phyloP scores from a whole-genome alignment of 1,140 invertebrate genomes.

The Nomia melanderi region DNA sequence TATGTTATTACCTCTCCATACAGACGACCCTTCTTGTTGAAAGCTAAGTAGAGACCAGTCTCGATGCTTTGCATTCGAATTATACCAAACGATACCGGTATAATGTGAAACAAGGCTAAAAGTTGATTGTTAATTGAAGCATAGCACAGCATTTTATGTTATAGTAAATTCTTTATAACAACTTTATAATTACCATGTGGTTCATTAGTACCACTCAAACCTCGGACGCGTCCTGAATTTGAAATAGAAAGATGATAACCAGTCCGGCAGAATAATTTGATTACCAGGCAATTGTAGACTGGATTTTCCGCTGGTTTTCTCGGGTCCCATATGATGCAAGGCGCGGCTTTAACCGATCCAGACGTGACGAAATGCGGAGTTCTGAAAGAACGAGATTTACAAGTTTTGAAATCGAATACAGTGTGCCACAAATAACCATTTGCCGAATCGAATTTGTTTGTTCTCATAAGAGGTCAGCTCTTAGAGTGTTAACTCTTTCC shows the following conservation, averaged over 20 bases:
- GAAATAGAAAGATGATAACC: slow-evolving; percentile 83
- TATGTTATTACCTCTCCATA: slow-evolving; percentile 83
- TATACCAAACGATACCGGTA: slow-evolving; percentile 79
- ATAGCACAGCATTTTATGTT: background rate
- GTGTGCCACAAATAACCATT: background rate
- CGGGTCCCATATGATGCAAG: slow-evolving; percentile 70
- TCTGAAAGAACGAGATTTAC: slow-evolving; percentile 33
- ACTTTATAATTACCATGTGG: slow-evolving; percentile 79
- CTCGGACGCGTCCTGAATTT: slow-evolving; percentile 81
- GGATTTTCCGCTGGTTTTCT: slow-evolving; percentile 66
- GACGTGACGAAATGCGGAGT: slow-evolving; percentile 34
- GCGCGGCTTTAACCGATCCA: slow-evolving; percentile 30
- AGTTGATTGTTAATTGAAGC: slow-evolving; percentile 22
- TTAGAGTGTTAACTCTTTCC: no score
- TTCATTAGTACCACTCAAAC: slow-evolving; percentile 80
- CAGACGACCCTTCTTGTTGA: slow-evolving; percentile 83
- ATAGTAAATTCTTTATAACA: background rate
- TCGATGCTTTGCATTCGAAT: slow-evolving; percentile 83
- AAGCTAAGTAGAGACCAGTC: slow-evolving; percentile 83
- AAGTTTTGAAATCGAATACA: background rate
- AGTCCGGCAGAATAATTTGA: slow-evolving; percentile 83
- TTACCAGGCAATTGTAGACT: slow-evolving; percentile 70
- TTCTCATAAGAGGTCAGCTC: no score
- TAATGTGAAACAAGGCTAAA: slow-evolving; percentile 83
- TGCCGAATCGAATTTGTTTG: background rate